Base-by-base conservation (phyloP, 2,888 invertebrate genomes). In the Ectobius pallidus region DNA sequence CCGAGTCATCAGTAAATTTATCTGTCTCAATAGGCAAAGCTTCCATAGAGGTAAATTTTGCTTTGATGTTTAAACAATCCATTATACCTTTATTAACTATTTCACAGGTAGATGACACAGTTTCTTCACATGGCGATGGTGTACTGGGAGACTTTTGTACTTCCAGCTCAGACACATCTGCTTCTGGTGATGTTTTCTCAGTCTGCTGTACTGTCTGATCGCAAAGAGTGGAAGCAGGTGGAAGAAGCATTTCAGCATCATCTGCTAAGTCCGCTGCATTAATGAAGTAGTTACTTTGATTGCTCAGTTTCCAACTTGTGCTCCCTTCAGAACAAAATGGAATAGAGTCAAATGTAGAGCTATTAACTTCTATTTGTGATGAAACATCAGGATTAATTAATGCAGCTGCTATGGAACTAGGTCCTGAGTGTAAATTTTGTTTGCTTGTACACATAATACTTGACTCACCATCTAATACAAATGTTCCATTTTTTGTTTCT, bases 221-320 rank as follows among this genome's bases (percentile, higher is more conserved):
- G 3, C 25, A 46, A 14, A 25, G 9, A n/a, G 16, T 3, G 4
- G 30, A 0, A 14, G 34, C 49, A 62, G 74, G 55, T 9, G 46
- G 75, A 67, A 27, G 80, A 14, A 81, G 78, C 18, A 81, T 79
- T 77, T 90, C 88, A 73, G 86, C 87, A 79, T 93, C 92, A 80
- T 93, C 93, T 25, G 87, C 87, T 75, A 93, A 83, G 79, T 89
- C 90, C 7, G 93, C 90, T 18, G 92, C 93, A 81, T 93, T 92
- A 77, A 93, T 93, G 78, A 93, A 93, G 80, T 90, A 93, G 73
- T 89, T 88, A 18, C 49, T 68, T 20, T 32, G 49, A 18, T 68
- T 32, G 18, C 49, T 49, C 18, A 49, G 14, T 14, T 34, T 49
- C 49, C 68, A 68, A 4, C 3, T 30, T n/a, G 27, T 27, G 27